A percentile compares a stretch with the other conserved stretches of the same genome.
These are phyloP conservation scores for Syngnathus scovelli DNA, from an alignment of 2,113 vertebrate genomes.

Conservation along the genomic window DNA sequence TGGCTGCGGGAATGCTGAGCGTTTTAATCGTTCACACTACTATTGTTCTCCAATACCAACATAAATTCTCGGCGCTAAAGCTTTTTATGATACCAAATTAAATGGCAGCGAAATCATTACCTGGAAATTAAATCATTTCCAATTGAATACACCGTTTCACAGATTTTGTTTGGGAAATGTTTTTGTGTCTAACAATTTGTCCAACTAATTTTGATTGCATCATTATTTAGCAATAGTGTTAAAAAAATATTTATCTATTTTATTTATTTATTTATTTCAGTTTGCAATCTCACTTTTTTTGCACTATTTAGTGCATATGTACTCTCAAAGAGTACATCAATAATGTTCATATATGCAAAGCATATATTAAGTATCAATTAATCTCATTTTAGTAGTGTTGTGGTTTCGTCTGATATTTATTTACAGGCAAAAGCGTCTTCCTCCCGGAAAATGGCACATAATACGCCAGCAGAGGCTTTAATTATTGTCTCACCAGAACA, in stretches of 20 bases:
- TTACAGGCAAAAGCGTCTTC: conserved; percentile 54
- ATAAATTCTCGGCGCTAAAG: not conserved
- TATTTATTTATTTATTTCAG: too few relatives aligned
- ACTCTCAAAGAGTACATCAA: not conserved
- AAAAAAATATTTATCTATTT: too few relatives aligned
- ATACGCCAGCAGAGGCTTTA: conserved; percentile 73
- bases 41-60: not conserved
- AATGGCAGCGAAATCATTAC: not conserved
- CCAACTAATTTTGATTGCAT: too few relatives aligned
- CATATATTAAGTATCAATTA: conserved; percentile 8
- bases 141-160: not conserved
- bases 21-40: not conserved
- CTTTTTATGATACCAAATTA: not conserved
- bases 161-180: too few relatives aligned
- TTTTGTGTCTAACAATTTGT: too few relatives aligned
- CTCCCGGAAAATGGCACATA: conserved; percentile 63
- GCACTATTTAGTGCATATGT: not conserved
- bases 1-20: not conserved
- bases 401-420: conserved; percentile 51
- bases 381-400: conserved; percentile 14
- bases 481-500: conserved; percentile 70
- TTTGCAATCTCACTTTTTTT: not conserved
- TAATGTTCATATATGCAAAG: not conserved
- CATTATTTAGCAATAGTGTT: too few relatives aligned
- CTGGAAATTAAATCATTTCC: too few relatives aligned